These are phyloP conservation scores for Oreochromis aureus DNA, from an alignment of 2,113 vertebrate genomes.

Conservation along the genomic window DNA sequence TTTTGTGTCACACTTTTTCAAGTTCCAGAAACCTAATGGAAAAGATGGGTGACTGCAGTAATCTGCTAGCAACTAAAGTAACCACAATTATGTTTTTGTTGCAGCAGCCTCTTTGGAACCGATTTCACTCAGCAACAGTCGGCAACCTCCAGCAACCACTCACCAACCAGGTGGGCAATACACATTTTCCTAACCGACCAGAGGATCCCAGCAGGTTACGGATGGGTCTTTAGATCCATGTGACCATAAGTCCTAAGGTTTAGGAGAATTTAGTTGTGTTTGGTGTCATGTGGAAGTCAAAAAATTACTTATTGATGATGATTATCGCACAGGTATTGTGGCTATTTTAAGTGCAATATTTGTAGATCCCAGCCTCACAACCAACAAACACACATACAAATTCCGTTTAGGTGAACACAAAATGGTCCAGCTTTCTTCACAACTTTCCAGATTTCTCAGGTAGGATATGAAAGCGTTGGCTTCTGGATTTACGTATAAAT, in stretches of 20 bases:
- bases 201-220: neutral
- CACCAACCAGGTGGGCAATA: neutral
- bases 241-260: neutral
- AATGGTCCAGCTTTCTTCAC: neutral
- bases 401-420: neutral
- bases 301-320: neutral
- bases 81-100: neutral
- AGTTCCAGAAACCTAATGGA: neutral
- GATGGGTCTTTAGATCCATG: neutral
- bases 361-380: neutral
- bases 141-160: neutral
- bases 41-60: neutral
- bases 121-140: neutral
- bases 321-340: neutral
- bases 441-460: neutral
- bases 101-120: neutral
- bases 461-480: neutral
- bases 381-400: neutral
- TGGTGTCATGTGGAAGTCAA: neutral
- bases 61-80: neutral
- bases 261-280: neutral
- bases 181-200: neutral
- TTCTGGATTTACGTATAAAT: neutral
- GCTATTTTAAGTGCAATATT: neutral
- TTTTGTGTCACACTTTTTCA: neutral